phyloP scores from a whole-genome alignment of 2,113 vertebrate species.

The Suricata suricatta region DNA sequence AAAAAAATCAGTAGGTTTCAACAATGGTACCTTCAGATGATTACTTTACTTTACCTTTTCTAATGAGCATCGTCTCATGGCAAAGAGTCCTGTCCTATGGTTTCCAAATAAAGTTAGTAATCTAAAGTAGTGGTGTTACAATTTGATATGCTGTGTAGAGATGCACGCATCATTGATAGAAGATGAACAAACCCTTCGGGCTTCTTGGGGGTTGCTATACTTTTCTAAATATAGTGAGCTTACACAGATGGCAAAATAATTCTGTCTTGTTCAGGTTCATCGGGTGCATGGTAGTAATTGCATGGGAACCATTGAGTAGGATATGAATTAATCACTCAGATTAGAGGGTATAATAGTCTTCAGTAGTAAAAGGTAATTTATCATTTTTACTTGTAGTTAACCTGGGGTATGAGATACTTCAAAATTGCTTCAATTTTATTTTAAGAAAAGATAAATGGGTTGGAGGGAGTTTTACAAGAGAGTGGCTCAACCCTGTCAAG shows the following conservation, averaged over 20 bases:
- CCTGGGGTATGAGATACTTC: neutral
- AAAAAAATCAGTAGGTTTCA: neutral
- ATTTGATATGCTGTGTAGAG: neutral
- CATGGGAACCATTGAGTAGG: slow-evolving; percentile 59
- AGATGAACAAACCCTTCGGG: slow-evolving; percentile 49
- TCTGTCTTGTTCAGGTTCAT: slow-evolving; percentile 56
- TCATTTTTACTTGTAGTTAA: slow-evolving; percentile 61
- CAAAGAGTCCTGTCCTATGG: neutral
- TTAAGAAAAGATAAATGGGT: neutral
- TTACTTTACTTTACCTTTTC: neutral
- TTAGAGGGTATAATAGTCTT: neutral
- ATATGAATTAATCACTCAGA: slow-evolving; percentile 66
- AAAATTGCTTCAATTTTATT: slow-evolving; percentile 4
- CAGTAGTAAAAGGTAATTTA: slow-evolving; percentile 51
- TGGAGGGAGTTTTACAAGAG: slow-evolving; percentile 42
- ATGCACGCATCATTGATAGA: neutral
- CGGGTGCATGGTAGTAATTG: slow-evolving; percentile 55
- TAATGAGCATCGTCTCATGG: neutral
- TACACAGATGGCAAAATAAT: slow-evolving; percentile 53
- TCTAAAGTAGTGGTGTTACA: neutral
- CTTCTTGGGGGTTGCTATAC: slow-evolving; percentile 47
- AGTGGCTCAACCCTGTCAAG: neutral
- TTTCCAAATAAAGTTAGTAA: neutral
- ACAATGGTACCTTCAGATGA: neutral
- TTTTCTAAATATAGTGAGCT: slow-evolving; percentile 68